Evolutionary conservation across 2,888 invertebrate species (phyloP).

Genomic region (Lutraria lutraria): DNA sequence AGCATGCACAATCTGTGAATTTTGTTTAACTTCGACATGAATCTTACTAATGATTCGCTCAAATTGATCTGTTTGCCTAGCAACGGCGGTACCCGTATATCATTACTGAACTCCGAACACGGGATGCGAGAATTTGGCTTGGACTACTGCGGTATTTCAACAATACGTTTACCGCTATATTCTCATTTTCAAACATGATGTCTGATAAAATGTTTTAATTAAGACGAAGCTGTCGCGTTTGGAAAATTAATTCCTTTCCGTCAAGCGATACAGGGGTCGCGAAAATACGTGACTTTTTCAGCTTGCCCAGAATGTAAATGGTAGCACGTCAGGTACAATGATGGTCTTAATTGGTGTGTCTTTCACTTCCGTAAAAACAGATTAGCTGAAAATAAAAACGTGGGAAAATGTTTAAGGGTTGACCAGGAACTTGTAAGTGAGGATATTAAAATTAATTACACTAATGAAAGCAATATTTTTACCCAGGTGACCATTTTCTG

Average conservation of each 20-base stretch:
- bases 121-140: constrained; percentile 17
- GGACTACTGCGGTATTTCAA: constrained; percentile 39
- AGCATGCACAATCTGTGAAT: constrained; percentile 63
- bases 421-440: neutral
- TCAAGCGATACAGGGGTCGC: constrained; percentile 29
- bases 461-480: neutral
- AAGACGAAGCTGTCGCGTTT: constrained; percentile 56
- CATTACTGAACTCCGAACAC: constrained; percentile 31
- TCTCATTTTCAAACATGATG: constrained; percentile 44
- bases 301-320: neutral
- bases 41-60: constrained; percentile 53
- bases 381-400: constrained; percentile 7
- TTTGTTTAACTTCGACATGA: constrained; percentile 67
- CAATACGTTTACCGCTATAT: constrained; percentile 41
- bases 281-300: constrained; percentile 47
- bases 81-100: constrained; percentile 43
- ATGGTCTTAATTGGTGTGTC: neutral
- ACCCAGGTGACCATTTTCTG: neutral
- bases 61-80: constrained; percentile 53
- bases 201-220: constrained; percentile 66
- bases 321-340: neutral
- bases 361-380: constrained; percentile 19
- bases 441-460: constrained; percentile 19
- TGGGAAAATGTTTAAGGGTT: constrained; percentile 9
- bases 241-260: constrained; percentile 64